These are phyloP conservation scores for Thunnus thynnus DNA, from an alignment of 2,113 vertebrate genomes.

Conservation along the genomic window DNA sequence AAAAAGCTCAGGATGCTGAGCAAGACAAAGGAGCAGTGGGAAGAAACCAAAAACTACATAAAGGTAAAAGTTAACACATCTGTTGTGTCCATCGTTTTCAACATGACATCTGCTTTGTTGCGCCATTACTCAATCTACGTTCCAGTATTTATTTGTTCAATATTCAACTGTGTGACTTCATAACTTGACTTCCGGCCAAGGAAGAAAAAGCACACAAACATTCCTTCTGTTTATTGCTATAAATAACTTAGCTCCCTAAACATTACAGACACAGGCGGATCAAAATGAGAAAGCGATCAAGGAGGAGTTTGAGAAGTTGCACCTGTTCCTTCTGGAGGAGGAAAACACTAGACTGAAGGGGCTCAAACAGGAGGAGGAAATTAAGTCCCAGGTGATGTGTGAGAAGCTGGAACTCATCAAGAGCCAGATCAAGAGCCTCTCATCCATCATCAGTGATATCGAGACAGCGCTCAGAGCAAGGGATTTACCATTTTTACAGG, in stretches of 20 bases:
- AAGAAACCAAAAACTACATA: conserved; percentile 66
- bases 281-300: conserved; percentile 66
- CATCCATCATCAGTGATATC: conserved; percentile 48
- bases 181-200: background rate
- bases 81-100: background rate
- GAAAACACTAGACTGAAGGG: conserved; percentile 56
- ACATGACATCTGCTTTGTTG: background rate
- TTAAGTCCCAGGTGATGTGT: conserved; percentile 66
- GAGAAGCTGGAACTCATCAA: conserved; percentile 67
- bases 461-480: conserved; percentile 40
- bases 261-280: conserved; percentile 66
- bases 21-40: conserved; percentile 66
- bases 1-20: conserved; percentile 64
- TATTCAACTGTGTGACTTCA: background rate
- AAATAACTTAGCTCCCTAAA: background rate
- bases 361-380: conserved; percentile 71
- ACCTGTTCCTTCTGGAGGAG: conserved; percentile 70
- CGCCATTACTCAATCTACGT: too few species aligned
- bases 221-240: background rate
- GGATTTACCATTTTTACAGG: conserved; percentile 73
- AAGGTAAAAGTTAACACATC: conserved; percentile 54
- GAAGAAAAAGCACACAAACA: background rate
- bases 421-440: conserved; percentile 59
- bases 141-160: too few species aligned
- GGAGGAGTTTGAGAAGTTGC: conserved; percentile 77